These are phyloP conservation scores for Cyphomyrmex costatus DNA, from an alignment of 1,140 invertebrate genomes.

Conservation along the genomic window DNA sequence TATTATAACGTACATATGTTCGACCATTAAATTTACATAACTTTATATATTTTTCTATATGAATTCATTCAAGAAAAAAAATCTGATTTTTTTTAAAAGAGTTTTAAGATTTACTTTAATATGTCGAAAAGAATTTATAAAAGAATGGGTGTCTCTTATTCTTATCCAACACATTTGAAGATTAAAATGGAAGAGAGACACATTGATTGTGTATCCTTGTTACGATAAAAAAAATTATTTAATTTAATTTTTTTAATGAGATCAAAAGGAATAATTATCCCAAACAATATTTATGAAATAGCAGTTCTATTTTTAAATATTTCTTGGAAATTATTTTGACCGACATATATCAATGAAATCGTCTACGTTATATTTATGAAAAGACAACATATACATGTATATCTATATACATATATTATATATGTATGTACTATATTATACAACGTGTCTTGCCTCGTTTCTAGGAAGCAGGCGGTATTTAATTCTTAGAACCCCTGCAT, in stretches of 20 bases:
- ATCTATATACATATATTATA: too few relatives aligned
- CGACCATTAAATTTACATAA: neutral
- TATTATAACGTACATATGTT: neutral
- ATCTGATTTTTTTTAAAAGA: too few relatives aligned
- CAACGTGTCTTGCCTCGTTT: slow-evolving; percentile 1
- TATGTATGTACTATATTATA: neutral
- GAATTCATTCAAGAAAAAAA: neutral
- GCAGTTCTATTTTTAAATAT: neutral
- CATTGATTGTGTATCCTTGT: too few relatives aligned
- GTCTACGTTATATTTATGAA: neutral
- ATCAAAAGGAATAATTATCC: neutral
- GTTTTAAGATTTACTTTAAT: too few relatives aligned
- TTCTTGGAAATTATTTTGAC: neutral
- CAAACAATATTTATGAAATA: slow-evolving; percentile 2
- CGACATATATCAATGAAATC: neutral
- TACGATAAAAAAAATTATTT: neutral
- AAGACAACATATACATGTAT: neutral
- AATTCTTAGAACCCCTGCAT: slow-evolving; percentile 20
- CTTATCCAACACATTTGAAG: too few relatives aligned
- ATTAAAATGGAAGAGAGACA: too few relatives aligned
- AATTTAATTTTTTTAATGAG: neutral
- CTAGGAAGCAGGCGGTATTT: slow-evolving; percentile 31
- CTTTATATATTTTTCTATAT: neutral
- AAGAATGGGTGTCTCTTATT: too few relatives aligned
- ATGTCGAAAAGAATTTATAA: too few relatives aligned